These are phyloP conservation scores for Meghimatium bilineatum DNA, from an alignment of 2,888 invertebrate genomes.

Conservation along the genomic window DNA sequence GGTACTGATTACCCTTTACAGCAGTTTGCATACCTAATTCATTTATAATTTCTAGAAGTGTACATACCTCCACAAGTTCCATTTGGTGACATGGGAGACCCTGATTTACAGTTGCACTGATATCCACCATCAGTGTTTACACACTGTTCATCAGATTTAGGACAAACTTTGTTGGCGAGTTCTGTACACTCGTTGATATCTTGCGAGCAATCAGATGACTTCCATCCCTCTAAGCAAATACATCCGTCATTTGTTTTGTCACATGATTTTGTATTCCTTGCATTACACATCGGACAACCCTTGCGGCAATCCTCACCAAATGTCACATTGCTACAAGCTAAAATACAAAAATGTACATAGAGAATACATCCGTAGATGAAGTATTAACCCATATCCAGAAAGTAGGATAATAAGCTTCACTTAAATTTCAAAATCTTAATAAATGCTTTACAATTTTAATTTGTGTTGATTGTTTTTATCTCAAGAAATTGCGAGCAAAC, in stretches of 20 bases:
- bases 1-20: no score
- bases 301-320: conserved; percentile 14
- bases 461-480: no score
- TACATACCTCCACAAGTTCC: no score
- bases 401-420: no score
- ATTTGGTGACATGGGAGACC: no score
- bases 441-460: no score
- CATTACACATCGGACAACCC: background rate
- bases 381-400: no score
- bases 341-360: background rate
- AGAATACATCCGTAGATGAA: no score
- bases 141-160: background rate
- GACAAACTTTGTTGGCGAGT: background rate
- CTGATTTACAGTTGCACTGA: conserved; percentile 5
- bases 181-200: conserved; percentile 22
- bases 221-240: conserved; percentile 13
- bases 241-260: conserved; percentile 4
- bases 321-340: conserved; percentile 10
- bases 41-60: no score
- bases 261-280: background rate
- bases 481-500: no score
- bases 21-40: no score
- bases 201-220: background rate
- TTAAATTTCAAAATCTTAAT: no score
- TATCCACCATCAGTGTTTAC: conserved; percentile 16